phyloP scores from a whole-genome alignment of 2,888 invertebrate species.

The Drosophila peninsularis region DNA sequence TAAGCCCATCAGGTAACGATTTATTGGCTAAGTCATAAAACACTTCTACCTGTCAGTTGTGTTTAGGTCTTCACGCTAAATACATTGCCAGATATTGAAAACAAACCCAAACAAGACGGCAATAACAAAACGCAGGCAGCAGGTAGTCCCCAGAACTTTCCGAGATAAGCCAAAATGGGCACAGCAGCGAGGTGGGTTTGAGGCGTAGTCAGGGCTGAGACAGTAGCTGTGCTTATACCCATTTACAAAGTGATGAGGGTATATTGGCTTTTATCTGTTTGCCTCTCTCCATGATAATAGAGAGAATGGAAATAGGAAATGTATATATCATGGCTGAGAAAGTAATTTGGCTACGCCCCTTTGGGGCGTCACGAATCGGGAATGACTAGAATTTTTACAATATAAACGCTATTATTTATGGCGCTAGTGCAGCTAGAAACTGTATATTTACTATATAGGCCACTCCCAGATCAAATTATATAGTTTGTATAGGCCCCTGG shows the following conservation, averaged over 20 bases:
- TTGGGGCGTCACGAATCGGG: not conserved
- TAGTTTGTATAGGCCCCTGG: not conserved
- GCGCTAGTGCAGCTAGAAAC: not conserved
- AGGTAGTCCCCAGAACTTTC: constrained; percentile 12
- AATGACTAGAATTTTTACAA: not conserved
- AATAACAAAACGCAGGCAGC: constrained; percentile 2
- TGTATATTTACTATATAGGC: not conserved
- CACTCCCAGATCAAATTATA: not conserved
- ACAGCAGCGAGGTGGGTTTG: constrained; percentile 23
- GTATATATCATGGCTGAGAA: not conserved
- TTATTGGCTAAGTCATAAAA: constrained; percentile 59
- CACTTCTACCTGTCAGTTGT: constrained; percentile 63
- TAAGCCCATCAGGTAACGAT: constrained; percentile 59
- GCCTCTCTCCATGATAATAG: not conserved
- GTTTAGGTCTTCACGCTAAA: constrained; percentile 33
- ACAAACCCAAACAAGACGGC: constrained; percentile 6
- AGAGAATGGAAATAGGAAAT: no score
- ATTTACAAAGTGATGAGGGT: not conserved
- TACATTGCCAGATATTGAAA: constrained; percentile 5
- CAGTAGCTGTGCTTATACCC: not conserved
- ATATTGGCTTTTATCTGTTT: not conserved
- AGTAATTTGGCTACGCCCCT: not conserved
- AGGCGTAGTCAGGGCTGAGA: constrained; percentile 16
- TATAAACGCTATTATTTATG: not conserved
- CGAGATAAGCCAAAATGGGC: constrained; percentile 33